Conservation (phyloP, 2,888 invertebrate species). For the Scelioninae gen. 2 region DNA sequence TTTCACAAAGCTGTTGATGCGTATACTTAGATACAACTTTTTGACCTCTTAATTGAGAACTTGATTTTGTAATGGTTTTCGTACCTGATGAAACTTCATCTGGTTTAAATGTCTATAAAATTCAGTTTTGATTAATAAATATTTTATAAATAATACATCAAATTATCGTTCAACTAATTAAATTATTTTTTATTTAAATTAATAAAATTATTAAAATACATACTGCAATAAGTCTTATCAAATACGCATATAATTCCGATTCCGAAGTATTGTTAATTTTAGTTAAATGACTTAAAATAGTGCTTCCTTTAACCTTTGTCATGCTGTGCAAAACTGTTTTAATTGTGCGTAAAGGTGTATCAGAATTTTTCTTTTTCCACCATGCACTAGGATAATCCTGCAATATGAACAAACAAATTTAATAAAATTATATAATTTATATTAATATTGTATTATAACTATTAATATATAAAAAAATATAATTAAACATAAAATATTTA, state of each 20-base stretch:
- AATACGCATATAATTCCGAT: constrained; percentile 90
- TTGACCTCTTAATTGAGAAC: constrained; percentile 70
- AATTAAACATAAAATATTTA: constrained; percentile 60
- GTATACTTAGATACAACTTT: constrained; percentile 84
- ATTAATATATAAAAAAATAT: background rate
- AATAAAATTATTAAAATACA: constrained; percentile 60
- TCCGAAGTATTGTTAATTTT: constrained; percentile 87
- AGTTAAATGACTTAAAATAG: constrained; percentile 86
- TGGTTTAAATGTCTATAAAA: constrained; percentile 76
- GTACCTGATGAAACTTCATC: constrained; percentile 73
- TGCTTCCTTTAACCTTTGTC: constrained; percentile 90
- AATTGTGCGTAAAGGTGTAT: constrained; percentile 93
- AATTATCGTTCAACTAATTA: too few species aligned
- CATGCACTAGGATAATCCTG: constrained; percentile 87
- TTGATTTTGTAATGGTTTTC: constrained; percentile 66
- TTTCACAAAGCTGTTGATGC: constrained; percentile 91
- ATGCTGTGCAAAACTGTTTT: constrained; percentile 95
- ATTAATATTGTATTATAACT: background rate
- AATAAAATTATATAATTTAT: background rate
- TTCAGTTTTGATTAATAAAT: too few species aligned
- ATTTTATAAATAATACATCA: too few species aligned
- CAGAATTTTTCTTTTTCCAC: constrained; percentile 90
- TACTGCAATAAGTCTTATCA: constrained; percentile 88
- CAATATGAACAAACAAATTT: constrained; percentile 34
- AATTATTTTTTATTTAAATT: constrained; percentile 2